Evolutionary conservation across 2,113 vertebrate species (phyloP), one percentile per base, ranked within the genome.

Genomic region (Saguinus imperator): DNA sequence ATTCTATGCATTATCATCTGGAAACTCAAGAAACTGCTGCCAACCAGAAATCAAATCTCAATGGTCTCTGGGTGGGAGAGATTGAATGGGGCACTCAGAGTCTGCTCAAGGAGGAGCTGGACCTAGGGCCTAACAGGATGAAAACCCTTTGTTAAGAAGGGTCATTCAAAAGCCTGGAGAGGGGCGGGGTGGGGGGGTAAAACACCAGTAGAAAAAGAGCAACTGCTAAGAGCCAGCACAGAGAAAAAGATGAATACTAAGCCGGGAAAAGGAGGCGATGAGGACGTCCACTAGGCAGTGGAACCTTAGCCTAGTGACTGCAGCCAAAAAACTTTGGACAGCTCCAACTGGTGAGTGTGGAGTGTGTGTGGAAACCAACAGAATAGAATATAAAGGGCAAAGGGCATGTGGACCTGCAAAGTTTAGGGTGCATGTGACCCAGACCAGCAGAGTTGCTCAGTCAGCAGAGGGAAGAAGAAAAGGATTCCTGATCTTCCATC

Each of bases 121-220:
- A 40, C 7, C 57, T 23, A 57, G 0, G 8, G 11, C 29, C 8
- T 6, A 1, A 2, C 0, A 12, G 64, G 64, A 86, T 1, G 45
- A 73, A 87, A 87, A 76, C 12, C 79, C 18, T 70, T 55, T 55
- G 50, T 52, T 35, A 61, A 66, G 32, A 70, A 72, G 61, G 37
- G 25, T 13, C 57, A 18, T 8, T 20, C 13, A 7, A n/a, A 87
- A 57, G 37, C 70, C 76, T 83, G 40, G 50, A 45, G 50, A 79
- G 20, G 18, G 20, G 7, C 1, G 57, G 55, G 20, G 7, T 0
- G 57, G 55, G 27, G 72, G 1, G 43, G 32, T 5, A 70, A 58
- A 27, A 57, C 35, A 66, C 17, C 0, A 7, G 32, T 1, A 50
- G 35, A 48, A 79, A 84, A 82, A 37, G 27, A 37, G 35, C 29